Conservation (phyloP, 35 echinoderm and acorn worm genomes). For the Hemicentrotus pulcherrimus region DNA sequence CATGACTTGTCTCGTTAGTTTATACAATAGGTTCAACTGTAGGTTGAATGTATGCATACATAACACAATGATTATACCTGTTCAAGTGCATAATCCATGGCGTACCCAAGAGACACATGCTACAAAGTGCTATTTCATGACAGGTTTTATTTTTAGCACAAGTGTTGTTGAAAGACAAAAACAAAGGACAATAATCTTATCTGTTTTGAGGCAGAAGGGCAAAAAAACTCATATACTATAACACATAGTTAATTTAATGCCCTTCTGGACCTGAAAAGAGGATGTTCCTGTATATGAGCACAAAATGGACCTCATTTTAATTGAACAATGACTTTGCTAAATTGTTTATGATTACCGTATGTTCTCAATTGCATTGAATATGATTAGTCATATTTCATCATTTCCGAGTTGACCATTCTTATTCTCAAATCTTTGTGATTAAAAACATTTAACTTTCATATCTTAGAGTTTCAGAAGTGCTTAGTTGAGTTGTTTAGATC, state of each 20-base stretch:
- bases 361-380: neutral
- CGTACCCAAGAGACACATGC: neutral
- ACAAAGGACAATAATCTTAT: too few species aligned
- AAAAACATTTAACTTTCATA: neutral
- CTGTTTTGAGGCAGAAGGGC: too few species aligned
- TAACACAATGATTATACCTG: neutral
- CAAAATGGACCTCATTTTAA: too few species aligned
- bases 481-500: neutral
- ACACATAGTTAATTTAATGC: too few species aligned
- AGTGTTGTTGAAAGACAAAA: neutral
- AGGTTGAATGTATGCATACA: neutral
- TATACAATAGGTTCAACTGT: neutral
- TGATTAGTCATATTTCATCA: neutral
- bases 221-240: too few species aligned
- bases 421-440: neutral
- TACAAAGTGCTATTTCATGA: neutral
- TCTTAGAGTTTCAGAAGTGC: neutral
- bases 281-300: too few species aligned
- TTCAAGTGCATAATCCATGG: neutral
- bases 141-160: neutral
- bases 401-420: neutral
- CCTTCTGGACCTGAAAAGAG: too few species aligned
- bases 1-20: too few species aligned
- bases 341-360: neutral
- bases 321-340: neutral